These are phyloP conservation scores for Choloepus hoffmanni DNA, from an alignment of 2,113 vertebrate genomes.

Conservation along the genomic window DNA sequence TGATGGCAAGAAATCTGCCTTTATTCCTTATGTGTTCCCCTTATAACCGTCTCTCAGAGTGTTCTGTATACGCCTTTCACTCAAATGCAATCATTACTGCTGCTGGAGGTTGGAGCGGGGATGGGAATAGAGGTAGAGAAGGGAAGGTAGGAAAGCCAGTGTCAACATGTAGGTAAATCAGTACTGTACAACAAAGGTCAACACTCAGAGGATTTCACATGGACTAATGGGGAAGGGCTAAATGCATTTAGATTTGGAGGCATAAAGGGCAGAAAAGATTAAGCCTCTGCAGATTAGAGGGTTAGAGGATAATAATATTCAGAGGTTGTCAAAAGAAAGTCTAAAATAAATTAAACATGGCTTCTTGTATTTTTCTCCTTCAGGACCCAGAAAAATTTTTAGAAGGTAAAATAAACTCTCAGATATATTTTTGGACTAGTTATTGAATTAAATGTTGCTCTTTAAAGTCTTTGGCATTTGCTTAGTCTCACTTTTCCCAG, in stretches of 20 bases:
- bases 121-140: background rate
- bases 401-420: slow-evolving; percentile 40
- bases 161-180: background rate
- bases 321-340: background rate
- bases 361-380: background rate
- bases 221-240: background rate
- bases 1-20: background rate
- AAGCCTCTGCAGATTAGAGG: background rate
- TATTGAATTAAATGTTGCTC: slow-evolving; percentile 52
- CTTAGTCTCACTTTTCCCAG: slow-evolving; percentile 32
- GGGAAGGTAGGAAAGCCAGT: background rate
- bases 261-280: background rate
- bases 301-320: background rate
- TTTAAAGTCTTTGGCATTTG: slow-evolving; percentile 42
- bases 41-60: background rate
- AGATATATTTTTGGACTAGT: slow-evolving; percentile 52
- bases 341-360: slow-evolving; percentile 4
- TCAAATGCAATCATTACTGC: background rate
- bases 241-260: background rate
- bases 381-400: background rate
- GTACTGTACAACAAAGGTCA: background rate
- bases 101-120: background rate
- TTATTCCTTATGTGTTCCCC: background rate
- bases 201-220: background rate
- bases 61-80: background rate